Evolutionary conservation across 1,140 invertebrate species (phyloP), one percentile per base, ranked within the genome.

Genomic region (Lasioglossum baleicum): DNA sequence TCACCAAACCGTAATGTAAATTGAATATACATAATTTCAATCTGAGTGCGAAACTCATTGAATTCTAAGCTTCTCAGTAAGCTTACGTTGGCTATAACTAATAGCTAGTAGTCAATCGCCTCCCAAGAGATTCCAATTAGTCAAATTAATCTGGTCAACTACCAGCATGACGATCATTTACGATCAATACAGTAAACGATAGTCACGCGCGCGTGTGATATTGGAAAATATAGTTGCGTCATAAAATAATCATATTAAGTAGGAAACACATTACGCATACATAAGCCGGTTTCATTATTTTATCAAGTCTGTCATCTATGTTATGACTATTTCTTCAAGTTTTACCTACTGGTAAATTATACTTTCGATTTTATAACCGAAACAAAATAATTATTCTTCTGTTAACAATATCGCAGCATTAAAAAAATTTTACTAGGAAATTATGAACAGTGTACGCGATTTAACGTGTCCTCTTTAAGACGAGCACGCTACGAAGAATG

Each of bases 61-160:
- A n/a, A 58, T 58, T n/a, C 20, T n/a, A 58, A 58, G 56, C 56
- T 8, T n/a, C 56, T 20, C 17, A 0, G 56, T 58, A n/a, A 58
- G 56, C 56, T 58, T 58, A 58, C n/a, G 7, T n/a, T n/a, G n/a
- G 56, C 20, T 58, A 20, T 7, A 58, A 58, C 56, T 58, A 58
- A 58, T 58, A 58, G 56, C 56, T 7, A 58, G 56, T 58, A 58
- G 20, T 58, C 56, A 58, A 58, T 58, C 56, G 56, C 56, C 56
- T 58, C 56, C 56, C 56, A 58, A 58, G 56, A 58, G 56, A 20
- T 58, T 58, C 56, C 56, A 58, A 58, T 58, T 58, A 58, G 56
- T 58, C 56, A 58, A 58, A 58, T 58, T 58, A 58, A 58, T 58
- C 56, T 58, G 56, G 56, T 58, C 56, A 58, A 58, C 56, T 58